Conservation (phyloP, 2,888 invertebrate genomes). For the Pyrochroa serraticornis region DNA sequence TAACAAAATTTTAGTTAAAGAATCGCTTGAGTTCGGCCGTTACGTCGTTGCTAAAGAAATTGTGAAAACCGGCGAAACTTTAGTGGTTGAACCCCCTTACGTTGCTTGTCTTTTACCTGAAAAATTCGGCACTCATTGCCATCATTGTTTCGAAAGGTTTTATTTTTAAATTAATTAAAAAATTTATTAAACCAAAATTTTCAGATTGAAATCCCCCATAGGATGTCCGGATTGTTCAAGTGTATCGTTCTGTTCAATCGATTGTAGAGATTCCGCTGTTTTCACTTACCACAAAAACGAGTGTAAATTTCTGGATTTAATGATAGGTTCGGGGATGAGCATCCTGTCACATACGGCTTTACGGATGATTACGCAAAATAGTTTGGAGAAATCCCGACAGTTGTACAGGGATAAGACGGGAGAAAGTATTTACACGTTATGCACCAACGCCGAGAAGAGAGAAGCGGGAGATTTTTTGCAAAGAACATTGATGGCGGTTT, state of each 20-base stretch:
- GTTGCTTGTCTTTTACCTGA: conserved; percentile 76
- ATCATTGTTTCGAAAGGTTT: conserved; percentile 79
- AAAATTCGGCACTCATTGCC: conserved; percentile 79
- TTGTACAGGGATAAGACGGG: conserved; percentile 59
- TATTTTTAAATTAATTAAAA: too few species aligned
- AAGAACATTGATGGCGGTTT: conserved; percentile 77
- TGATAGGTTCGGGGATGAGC: conserved; percentile 81
- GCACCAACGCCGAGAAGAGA: conserved; percentile 59
- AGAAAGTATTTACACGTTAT: too few species aligned
- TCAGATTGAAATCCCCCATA: conserved; percentile 68
- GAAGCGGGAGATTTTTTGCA: conserved; percentile 73
- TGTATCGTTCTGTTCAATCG: conserved; percentile 74
- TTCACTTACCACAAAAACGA: conserved; percentile 75
- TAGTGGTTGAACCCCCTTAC: conserved; percentile 75
- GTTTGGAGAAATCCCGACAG: conserved; percentile 56
- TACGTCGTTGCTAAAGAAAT: conserved; percentile 69
- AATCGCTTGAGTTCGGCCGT: conserved; percentile 69
- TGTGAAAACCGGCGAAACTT: conserved; percentile 72
- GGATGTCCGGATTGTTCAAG: conserved; percentile 77
- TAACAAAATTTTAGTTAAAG: conserved; percentile 64
- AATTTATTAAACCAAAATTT: conserved; percentile 23
- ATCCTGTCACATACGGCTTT: conserved; percentile 76
- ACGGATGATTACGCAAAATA: conserved; percentile 76
- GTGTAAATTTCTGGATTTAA: conserved; percentile 74
- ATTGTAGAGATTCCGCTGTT: conserved; percentile 70